A percentile compares a stretch with the other conserved stretches of the same genome.
Conservation (phyloP, 2,113 vertebrate genomes). For the Paradisaea rubra region DNA sequence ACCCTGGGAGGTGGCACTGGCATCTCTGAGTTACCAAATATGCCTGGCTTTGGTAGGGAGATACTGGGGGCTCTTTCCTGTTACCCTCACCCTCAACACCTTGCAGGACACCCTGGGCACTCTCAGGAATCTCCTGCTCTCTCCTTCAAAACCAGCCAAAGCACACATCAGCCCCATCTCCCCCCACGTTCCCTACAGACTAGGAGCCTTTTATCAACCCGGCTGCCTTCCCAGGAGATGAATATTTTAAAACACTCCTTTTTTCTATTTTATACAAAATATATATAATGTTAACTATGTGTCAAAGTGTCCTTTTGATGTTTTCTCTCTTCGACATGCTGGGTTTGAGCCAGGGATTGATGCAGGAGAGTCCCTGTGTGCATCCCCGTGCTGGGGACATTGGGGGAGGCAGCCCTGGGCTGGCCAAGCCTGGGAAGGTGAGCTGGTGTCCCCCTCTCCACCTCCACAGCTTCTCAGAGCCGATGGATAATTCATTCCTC, state of each 20-base stretch:
- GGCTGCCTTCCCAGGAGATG: not conserved
- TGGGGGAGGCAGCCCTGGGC: not conserved
- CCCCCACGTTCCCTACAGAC: not conserved
- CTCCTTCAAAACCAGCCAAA: not conserved
- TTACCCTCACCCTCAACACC: not conserved
- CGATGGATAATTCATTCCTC: not conserved
- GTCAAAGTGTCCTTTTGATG: conserved; percentile 42
- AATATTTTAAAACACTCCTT: conserved; percentile 39
- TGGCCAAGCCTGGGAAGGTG: accelerated
- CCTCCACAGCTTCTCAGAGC: not conserved
- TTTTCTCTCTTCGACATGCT: not conserved
- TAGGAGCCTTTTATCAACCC: conserved; percentile 16
- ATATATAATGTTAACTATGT: conserved; percentile 25
- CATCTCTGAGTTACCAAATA: not conserved
- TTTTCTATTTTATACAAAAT: conserved; percentile 21
- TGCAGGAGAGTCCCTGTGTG: not conserved
- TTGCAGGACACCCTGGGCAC: not conserved
- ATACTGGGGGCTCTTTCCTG: not conserved
- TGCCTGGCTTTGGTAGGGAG: not conserved
- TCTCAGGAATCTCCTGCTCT: not conserved
- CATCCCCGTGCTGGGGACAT: too few species aligned
- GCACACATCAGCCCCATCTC: not conserved
- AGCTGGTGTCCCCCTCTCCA: not conserved
- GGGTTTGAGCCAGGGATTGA: not conserved
- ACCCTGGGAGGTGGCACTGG: not conserved